These are phyloP conservation scores for Malurus splendens DNA, from an alignment of 2,797 vertebrate genomes.

Conservation along the genomic window DNA sequence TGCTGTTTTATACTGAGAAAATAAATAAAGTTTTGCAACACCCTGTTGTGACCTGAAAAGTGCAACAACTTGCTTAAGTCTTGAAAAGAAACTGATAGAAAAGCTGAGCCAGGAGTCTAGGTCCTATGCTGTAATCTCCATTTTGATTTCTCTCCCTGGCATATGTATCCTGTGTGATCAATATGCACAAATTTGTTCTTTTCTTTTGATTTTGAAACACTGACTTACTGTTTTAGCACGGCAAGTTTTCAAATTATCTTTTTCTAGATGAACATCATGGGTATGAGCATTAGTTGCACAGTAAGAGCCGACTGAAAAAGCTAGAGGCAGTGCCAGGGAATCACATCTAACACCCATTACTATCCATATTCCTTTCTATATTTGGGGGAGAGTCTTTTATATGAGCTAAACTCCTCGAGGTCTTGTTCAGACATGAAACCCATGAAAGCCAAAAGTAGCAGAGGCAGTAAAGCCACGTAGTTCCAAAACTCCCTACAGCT, in stretches of 20 bases:
- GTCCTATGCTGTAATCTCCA: neutral
- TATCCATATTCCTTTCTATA: neutral
- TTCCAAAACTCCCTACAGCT: constrained; percentile 38
- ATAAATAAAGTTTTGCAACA: neutral
- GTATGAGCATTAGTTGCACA: constrained; percentile 15
- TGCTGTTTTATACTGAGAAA: neutral
- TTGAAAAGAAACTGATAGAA: neutral
- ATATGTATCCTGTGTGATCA: neutral
- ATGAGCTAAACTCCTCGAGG: constrained; percentile 10
- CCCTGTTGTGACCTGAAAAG: neutral
- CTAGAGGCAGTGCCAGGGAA: constrained; percentile 1
- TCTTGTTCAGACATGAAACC: constrained; percentile 18
- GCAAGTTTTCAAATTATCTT: neutral
- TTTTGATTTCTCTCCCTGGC: neutral
- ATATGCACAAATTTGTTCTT: neutral
- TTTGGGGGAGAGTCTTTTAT: neutral
- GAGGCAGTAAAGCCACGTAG: neutral
- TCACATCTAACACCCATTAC: neutral
- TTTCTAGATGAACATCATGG: neutral
- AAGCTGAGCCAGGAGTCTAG: neutral
- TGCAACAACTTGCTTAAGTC: neutral
- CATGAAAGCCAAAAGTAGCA: neutral
- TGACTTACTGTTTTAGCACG: neutral
- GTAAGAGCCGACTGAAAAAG: constrained; percentile 28
- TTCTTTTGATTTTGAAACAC: neutral